These are phyloP conservation scores for Popillia japonica DNA, from an alignment of 1,140 invertebrate species.

Conservation along the genomic window DNA sequence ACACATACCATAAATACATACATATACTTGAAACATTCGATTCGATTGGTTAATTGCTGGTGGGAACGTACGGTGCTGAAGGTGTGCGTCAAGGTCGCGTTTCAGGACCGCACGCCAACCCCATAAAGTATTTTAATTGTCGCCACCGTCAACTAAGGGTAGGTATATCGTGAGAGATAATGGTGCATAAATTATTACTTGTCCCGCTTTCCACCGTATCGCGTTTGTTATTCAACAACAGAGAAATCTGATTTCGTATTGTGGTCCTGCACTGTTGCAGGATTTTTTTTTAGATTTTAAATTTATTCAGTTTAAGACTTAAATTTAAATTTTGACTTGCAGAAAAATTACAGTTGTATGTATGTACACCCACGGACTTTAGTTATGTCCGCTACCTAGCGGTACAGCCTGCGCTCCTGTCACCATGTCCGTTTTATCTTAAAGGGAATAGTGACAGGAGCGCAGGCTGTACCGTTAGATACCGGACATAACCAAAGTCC, in stretches of 20 bases:
- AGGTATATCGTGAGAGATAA: constrained; percentile 33
- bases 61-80: neutral
- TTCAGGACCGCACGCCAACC: constrained; percentile 11
- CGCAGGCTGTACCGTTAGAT: no score
- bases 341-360: no score
- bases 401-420: no score
- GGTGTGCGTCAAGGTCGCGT: constrained; percentile 26
- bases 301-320: no score
- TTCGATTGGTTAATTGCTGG: constrained; percentile 18
- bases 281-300: no score
- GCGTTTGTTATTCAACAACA: neutral
- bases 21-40: neutral
- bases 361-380: no score
- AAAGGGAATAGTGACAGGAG: no score
- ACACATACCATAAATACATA: neutral
- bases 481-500: no score
- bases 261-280: neutral
- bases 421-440: no score
- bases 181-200: constrained; percentile 24
- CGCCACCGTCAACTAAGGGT: neutral
- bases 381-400: no score
- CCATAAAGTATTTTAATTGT: constrained; percentile 33
- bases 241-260: constrained; percentile 7
- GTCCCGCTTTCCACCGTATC: neutral
- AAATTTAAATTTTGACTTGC: no score